A percentile compares a stretch with the other conserved stretches of the same genome.
Conservation (phyloP, 2,113 vertebrate species). For the Seriola aureovittata region DNA sequence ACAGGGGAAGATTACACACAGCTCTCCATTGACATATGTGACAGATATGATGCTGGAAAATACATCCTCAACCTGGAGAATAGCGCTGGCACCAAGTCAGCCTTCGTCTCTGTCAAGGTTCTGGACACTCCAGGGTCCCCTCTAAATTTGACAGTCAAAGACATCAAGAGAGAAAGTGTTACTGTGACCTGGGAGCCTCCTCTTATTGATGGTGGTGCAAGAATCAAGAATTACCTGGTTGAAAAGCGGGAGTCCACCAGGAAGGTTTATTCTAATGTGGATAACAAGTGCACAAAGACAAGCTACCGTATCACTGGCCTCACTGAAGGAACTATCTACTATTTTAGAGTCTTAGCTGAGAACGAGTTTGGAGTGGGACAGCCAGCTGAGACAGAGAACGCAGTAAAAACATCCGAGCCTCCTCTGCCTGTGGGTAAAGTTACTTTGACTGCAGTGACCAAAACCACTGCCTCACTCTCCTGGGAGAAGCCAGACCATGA, state of each 20-base stretch:
- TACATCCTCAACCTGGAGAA: constrained; percentile 94
- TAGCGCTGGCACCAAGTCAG: constrained; percentile 93
- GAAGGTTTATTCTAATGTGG: constrained; percentile 94
- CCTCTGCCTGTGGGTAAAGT: constrained; percentile 96
- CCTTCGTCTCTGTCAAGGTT: constrained; percentile 96
- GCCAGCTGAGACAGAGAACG: constrained; percentile 89
- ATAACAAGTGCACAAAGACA: constrained; percentile 93
- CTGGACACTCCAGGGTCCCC: constrained; percentile 96
- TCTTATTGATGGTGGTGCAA: constrained; percentile 94
- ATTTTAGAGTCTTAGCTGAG: constrained; percentile 98
- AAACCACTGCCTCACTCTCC: constrained; percentile 90
- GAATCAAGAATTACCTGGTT: constrained; percentile 96
- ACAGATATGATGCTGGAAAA: constrained; percentile 96
- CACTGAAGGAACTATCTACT: constrained; percentile 93
- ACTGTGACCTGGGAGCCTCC: constrained; percentile 96
- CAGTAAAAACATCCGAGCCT: constrained; percentile 94
- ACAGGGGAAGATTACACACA: constrained; percentile 91
- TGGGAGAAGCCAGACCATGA: constrained; percentile 99
- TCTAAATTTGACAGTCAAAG: constrained; percentile 91
- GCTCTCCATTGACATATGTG: constrained; percentile 94
- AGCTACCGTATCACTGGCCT: constrained; percentile 95
- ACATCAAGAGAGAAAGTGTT: constrained; percentile 92
- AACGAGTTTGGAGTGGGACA: constrained; percentile 97
- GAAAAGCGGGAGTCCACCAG: constrained; percentile 97
- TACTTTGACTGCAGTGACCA: constrained; percentile 93